Percentiles rank a stretch among this genome's conserved stretches.
phyloP scores from a whole-genome alignment of 2,888 invertebrate genomes.

The Opisthograptis luteolata region DNA sequence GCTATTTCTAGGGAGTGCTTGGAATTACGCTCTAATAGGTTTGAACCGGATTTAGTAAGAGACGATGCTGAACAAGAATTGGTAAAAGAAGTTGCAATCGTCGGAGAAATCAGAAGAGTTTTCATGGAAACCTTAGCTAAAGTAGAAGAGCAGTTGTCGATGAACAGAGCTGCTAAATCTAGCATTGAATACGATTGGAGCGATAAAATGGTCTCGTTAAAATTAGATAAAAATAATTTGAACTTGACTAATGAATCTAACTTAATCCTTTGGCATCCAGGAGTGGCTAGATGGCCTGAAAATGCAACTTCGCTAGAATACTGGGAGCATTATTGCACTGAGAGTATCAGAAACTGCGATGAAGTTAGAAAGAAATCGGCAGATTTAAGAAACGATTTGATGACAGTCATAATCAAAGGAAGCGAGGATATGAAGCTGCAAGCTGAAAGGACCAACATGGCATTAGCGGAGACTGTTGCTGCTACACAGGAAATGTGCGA shows the following conservation, averaged over 20 bases:
- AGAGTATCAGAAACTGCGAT: slow-evolving; percentile 90
- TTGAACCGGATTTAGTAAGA: slow-evolving; percentile 90
- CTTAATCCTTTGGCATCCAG: slow-evolving; percentile 89
- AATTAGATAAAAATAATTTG: slow-evolving; percentile 87
- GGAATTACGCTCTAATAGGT: slow-evolving; percentile 87
- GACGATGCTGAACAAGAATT: slow-evolving; percentile 93
- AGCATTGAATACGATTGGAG: slow-evolving; percentile 95
- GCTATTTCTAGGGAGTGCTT: slow-evolving; percentile 89
- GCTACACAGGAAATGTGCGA: slow-evolving; percentile 89
- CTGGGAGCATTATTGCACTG: slow-evolving; percentile 92
- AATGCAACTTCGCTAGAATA: slow-evolving; percentile 88
- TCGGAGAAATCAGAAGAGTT: slow-evolving; percentile 87
- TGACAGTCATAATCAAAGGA: slow-evolving; percentile 89
- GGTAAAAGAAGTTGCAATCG: slow-evolving; percentile 90
- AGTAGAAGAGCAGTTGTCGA: slow-evolving; percentile 85
- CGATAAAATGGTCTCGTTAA: slow-evolving; percentile 91
- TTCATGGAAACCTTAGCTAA: slow-evolving; percentile 86
- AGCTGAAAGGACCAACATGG: slow-evolving; percentile 91
- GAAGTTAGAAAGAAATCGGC: slow-evolving; percentile 89
- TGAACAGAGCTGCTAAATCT: slow-evolving; percentile 90
- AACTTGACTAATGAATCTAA: slow-evolving; percentile 87
- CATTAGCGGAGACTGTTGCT: slow-evolving; percentile 88
- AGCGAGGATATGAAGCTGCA: slow-evolving; percentile 93
- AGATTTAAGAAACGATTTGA: slow-evolving; percentile 87
- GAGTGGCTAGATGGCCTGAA: slow-evolving; percentile 91